These are phyloP conservation scores for Drosophila nigritarsus DNA, from an alignment of 2,888 invertebrate genomes.

Conservation along the genomic window DNA sequence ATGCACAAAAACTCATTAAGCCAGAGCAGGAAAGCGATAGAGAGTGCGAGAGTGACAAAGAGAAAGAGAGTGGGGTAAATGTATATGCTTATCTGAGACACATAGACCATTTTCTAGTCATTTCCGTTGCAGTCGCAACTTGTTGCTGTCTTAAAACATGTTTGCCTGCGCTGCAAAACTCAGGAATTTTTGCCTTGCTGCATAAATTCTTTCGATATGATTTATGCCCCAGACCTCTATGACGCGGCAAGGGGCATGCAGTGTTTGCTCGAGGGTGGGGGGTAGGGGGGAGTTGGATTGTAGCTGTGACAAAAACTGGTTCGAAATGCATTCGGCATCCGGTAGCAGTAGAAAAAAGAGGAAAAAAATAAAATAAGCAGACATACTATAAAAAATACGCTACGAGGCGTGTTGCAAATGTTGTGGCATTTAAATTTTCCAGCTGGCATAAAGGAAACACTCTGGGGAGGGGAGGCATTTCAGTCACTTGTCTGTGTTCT, in stretches of 20 bases:
- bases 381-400: slow-evolving; percentile 24
- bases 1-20: slow-evolving; percentile 58
- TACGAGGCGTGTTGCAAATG: slow-evolving; percentile 54
- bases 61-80: slow-evolving; percentile 1
- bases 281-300: neutral
- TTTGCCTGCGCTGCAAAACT: slow-evolving; percentile 44
- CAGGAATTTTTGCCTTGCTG: slow-evolving; percentile 74
- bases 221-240: slow-evolving; percentile 54
- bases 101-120: slow-evolving; percentile 53
- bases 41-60: neutral
- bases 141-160: slow-evolving; percentile 62
- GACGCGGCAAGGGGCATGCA: neutral
- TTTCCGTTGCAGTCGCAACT: slow-evolving; percentile 65
- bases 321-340: slow-evolving; percentile 68
- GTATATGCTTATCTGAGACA: slow-evolving; percentile 35
- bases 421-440: slow-evolving; percentile 60
- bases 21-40: neutral
- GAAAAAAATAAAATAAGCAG: slow-evolving; percentile 12
- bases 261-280: neutral
- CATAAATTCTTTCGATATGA: slow-evolving; percentile 77
- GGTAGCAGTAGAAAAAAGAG: slow-evolving; percentile 41
- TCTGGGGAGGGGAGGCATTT: neutral
- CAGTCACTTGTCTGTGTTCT: slow-evolving; percentile 7
- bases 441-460: slow-evolving; percentile 20
- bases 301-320: slow-evolving; percentile 67